Base-by-base conservation (phyloP, 2,113 vertebrate genomes). In the Sebastes fasciatus region DNA sequence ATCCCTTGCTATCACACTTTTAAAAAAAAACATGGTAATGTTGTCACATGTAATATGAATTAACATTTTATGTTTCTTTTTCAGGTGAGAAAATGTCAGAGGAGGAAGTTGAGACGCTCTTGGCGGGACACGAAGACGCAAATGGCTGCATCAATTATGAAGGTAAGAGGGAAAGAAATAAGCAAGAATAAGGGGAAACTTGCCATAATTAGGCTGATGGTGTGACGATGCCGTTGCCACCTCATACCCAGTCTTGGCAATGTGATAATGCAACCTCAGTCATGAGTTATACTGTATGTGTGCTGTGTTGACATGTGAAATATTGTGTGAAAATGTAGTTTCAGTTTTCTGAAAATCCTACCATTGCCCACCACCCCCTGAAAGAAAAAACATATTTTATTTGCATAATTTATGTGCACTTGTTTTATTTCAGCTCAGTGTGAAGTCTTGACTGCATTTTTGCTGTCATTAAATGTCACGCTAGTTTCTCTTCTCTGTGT, bases 91-190 rank as follows among this genome's bases (percentile, higher is more conserved):
- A 98, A 94, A 98, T 98, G 97, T 93, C 96, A 0, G 98, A 98
- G 91, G 98, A 98, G 66, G 98, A 98, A 82, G 98, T 98, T 66
- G 98, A 99, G 91, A 96, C 95, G 26, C 94, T 99, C 67, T 91
- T 99, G 90, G 96, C 96, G 0, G 97, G 97, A 70, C 98, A 99
- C 0, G 97, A 99, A 94, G 97, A 98, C 89, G 96, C 96, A 85
- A 98, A 99, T 11, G 97, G 98, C n/a, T 98, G 96, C 94, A 98
- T 99, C 93, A 98, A 98, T 93, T 99, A 99, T 19, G 97, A 99
- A 97, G 98, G 97, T 98, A 86, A 95, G 94, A 21, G 49, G 11
- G 11, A 42, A 80, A 26, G 4, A 62, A 42, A n/a, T 46, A 23
- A 52, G 55, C 4, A 17, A 46, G 40, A 46, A 52, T 26, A 26